A percentile compares a stretch with the other conserved stretches of the same genome.
These are phyloP conservation scores for Seriola rivoliana DNA, from an alignment of 2,113 vertebrate genomes.

Conservation along the genomic window DNA sequence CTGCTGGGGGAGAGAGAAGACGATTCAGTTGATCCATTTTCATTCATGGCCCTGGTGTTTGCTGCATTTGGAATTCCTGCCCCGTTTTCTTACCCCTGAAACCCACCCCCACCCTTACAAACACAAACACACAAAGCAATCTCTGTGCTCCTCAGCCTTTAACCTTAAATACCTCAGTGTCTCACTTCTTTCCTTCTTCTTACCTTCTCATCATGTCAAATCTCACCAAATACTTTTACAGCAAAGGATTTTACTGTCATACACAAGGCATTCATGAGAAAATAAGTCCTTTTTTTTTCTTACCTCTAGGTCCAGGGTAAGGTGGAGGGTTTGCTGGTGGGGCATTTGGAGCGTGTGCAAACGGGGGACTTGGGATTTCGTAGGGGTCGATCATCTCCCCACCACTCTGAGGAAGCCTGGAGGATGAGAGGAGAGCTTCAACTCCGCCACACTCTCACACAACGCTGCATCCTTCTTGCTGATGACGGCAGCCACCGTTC, in stretches of 20 bases:
- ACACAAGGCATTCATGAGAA: not conserved
- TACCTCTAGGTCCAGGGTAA: constrained; percentile 79
- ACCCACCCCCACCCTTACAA: constrained; percentile 11
- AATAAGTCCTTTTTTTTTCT: not conserved
- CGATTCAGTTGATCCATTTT: constrained; percentile 55
- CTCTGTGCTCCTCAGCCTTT: constrained; percentile 67
- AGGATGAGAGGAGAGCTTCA: constrained; percentile 8
- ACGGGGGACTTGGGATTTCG: constrained; percentile 72
- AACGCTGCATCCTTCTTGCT: not conserved
- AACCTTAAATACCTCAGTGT: constrained; percentile 32
- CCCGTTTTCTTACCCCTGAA: constrained; percentile 43
- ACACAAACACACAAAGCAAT: constrained; percentile 68
- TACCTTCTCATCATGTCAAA: constrained; percentile 11
- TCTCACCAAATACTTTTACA: not conserved
- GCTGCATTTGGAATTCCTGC: constrained; percentile 46
- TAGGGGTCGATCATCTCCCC: constrained; percentile 62
- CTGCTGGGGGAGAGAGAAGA: constrained; percentile 60
- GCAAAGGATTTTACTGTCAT: not conserved
- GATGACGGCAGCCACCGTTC: not conserved
- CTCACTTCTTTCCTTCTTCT: constrained; percentile 16
- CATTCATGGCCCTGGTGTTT: constrained; percentile 27
- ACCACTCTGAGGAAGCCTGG: constrained; percentile 47
- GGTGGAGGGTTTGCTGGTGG: constrained; percentile 78
- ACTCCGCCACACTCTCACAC: not conserved
- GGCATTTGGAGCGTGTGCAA: constrained; percentile 72